These are phyloP conservation scores for Leucopsar rothschildi DNA, from an alignment of 2,113 vertebrate species.

Conservation along the genomic window DNA sequence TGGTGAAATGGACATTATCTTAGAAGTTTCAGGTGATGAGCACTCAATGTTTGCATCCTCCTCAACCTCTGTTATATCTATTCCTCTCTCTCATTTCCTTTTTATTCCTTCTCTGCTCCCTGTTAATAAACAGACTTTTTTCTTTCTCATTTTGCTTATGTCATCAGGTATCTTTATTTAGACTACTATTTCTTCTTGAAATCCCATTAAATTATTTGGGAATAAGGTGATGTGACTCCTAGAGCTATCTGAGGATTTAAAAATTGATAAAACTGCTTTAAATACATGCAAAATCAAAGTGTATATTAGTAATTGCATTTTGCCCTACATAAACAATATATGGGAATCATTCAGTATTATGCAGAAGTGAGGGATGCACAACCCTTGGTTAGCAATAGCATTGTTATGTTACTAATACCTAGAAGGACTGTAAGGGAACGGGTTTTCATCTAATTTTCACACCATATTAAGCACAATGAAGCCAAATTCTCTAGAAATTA, in stretches of 20 bases:
- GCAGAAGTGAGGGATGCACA: not conserved
- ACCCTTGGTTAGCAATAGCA: not conserved
- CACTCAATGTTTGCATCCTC: not conserved
- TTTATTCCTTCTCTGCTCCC: not conserved
- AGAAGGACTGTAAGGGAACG: not conserved
- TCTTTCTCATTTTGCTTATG: not conserved
- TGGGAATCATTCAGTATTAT: not conserved
- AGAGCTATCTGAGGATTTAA: not conserved
- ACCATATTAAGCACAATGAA: not conserved
- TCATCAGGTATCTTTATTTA: not conserved
- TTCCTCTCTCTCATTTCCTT: not conserved
- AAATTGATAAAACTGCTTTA: not conserved
- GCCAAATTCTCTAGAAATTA: not conserved
- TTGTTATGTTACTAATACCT: not conserved
- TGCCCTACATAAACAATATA: not conserved
- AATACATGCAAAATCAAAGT: not conserved
- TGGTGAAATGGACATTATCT: not conserved
- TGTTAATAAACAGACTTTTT: not conserved
- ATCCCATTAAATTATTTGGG: not conserved
- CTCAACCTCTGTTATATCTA: not conserved
- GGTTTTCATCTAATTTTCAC: not conserved
- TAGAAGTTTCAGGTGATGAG: not conserved
- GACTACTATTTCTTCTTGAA: not conserved
- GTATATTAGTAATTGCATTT: not conserved
- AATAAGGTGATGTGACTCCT: not conserved